A percentile compares a stretch with the other conserved stretches of the same genome.
Conservation (phyloP, 2,797 vertebrate genomes). For the Agapornis canus region DNA sequence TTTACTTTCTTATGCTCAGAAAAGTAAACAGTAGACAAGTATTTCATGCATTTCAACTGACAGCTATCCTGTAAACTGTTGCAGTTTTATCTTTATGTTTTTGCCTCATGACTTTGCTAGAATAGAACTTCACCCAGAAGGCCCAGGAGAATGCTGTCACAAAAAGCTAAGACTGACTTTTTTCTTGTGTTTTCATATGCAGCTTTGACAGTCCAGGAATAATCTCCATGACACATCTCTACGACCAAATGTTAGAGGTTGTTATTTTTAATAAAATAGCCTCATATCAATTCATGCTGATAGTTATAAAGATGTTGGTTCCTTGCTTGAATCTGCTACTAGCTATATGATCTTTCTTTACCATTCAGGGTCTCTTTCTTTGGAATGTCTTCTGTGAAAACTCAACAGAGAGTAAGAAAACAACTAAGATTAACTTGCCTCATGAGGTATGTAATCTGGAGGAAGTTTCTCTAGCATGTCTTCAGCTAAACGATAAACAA, state of each 20-base stretch:
- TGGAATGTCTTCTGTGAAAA: neutral
- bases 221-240: neutral
- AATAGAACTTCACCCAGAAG: neutral
- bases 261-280: neutral
- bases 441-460: slow-evolving; percentile 81
- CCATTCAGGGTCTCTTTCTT: neutral
- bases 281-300: neutral
- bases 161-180: neutral
- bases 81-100: neutral
- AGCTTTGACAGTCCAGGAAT: neutral
- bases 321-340: neutral
- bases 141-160: neutral
- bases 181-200: neutral
- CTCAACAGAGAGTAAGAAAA: neutral
- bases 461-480: slow-evolving; percentile 88
- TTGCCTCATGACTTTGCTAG: neutral
- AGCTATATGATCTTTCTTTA: neutral
- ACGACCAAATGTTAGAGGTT: neutral
- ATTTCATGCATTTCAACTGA: neutral
- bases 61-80: neutral
- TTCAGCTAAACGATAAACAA: slow-evolving; percentile 80
- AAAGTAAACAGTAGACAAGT: neutral
- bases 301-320: neutral
- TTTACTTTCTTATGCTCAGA: neutral
- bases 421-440: slow-evolving; percentile 65